phyloP scores from a whole-genome alignment of 2,113 vertebrate species.

The Paramisgurnus dabryanus region DNA sequence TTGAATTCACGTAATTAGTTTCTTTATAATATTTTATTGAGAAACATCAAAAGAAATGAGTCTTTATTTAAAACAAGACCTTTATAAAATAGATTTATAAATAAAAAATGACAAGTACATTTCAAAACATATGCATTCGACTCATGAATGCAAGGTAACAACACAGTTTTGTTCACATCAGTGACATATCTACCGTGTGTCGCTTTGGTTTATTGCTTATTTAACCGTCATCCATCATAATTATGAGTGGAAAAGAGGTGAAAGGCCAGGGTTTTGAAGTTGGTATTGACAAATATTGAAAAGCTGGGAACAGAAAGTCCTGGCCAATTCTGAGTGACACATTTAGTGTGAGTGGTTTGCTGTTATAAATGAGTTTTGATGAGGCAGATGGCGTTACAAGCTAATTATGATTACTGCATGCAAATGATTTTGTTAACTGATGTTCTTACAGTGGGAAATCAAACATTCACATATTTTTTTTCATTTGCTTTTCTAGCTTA shows the following conservation, averaged over 20 bases:
- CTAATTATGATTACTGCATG: conserved; percentile 13
- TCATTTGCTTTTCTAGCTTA: too few species aligned
- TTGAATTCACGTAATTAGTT: too few species aligned
- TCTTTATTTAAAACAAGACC: too few species aligned
- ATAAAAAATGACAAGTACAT: not conserved
- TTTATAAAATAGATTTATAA: not conserved
- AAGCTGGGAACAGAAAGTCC: not conserved
- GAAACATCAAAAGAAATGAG: too few species aligned
- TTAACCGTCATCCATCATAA: not conserved
- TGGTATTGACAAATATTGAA: not conserved
- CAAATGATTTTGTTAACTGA: not conserved
- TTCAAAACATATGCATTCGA: not conserved
- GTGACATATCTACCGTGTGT: not conserved
- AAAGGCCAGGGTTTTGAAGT: not conserved
- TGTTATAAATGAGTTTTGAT: not conserved
- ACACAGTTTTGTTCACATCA: not conserved
- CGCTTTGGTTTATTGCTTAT: not conserved
- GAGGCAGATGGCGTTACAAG: not conserved
- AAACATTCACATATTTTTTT: not conserved
- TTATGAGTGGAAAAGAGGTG: not conserved
- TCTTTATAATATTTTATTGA: too few species aligned
- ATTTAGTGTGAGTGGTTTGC: not conserved
- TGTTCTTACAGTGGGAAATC: not conserved
- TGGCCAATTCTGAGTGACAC: not conserved
- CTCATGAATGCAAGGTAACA: not conserved